Evolutionary conservation across 2,888 invertebrate species (phyloP), one percentile per base, ranked within the genome.

Genomic region (Drosophila kokeensis): DNA sequence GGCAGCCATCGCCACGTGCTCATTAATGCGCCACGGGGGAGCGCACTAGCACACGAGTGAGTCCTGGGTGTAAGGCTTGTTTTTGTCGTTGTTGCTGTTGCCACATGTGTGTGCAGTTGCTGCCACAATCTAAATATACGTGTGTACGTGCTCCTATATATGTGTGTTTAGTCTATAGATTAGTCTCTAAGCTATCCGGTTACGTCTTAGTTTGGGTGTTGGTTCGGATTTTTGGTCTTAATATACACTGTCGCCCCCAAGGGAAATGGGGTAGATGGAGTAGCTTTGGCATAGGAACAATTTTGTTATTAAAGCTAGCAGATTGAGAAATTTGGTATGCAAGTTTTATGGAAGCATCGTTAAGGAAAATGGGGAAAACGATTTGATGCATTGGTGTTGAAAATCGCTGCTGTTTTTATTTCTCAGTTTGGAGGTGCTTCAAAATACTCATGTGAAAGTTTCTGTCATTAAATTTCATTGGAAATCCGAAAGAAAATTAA

Each of bases 1-100:
- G 79, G 69, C 64, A 80, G 60, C 49, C 54, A 48, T 30, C 63
- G 45, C 57, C 81, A 81, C 72, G 72, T 76, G 78, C 72, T 81
- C 81, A 78, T 78, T 78, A 78, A 78, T 68, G 68, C 57, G 53
- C 38, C 73, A 34, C 68, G 62, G 60, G 67, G 59, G 59, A 55
- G 50, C 24, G 45, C 34, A 21, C 38, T 38, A 15, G n/a, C n/a
- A n/a, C 18, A 11, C 32, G 21, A 27, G 21, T 11, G n/a, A 18
- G 27, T 8, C 15, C 21, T 21, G 45, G 13, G 13, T 45, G 42
- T 42, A 11, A 1, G 21, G 42, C 21, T 21, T 11, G 11, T 32
- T 34, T 18, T 21, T 45, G 45, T 15, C 15, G 21, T 21, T 45
- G 15, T 45, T 24, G 21, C 6, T 18, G 53, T 53, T 54, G 24